Percentiles rank a stretch among this genome's conserved stretches.
These are phyloP conservation scores for Drosophila littoralis DNA, from an alignment of 1,140 invertebrate species.

Conservation along the genomic window DNA sequence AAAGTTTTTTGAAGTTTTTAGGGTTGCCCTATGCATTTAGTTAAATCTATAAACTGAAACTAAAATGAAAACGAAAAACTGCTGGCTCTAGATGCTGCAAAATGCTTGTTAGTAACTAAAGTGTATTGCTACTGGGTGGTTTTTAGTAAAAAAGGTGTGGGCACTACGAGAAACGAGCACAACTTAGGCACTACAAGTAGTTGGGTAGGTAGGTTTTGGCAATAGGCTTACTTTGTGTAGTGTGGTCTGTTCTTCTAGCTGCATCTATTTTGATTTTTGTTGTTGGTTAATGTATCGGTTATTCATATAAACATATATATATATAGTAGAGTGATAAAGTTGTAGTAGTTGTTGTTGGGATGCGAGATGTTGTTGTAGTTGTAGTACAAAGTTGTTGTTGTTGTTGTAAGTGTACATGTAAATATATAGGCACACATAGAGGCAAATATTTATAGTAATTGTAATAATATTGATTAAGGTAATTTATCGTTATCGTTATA, in stretches of 20 bases:
- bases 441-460: constrained; percentile 53
- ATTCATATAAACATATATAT: constrained; percentile 31
- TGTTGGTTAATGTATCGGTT: constrained; percentile 60
- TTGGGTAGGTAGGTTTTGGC: constrained; percentile 49
- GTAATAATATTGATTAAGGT: constrained; percentile 21
- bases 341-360: constrained; percentile 70
- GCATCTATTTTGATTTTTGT: constrained; percentile 71
- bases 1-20: not conserved
- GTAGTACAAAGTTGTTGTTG: constrained; percentile 55
- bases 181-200: constrained; percentile 37
- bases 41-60: constrained; percentile 6
- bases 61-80: constrained; percentile 39
- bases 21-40: too few relatives aligned
- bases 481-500: constrained; percentile 22
- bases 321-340: constrained; percentile 45
- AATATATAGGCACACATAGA: constrained; percentile 78
- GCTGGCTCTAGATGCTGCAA: constrained; percentile 68
- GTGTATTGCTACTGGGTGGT: constrained; percentile 23
- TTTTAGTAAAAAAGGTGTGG: constrained; percentile 3
- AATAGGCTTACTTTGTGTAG: constrained; percentile 83
- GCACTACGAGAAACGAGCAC: constrained; percentile 25
- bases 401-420: constrained; percentile 72
- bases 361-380: constrained; percentile 67
- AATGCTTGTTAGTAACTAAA: constrained; percentile 9
- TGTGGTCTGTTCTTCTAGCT: constrained; percentile 84